Conservation (phyloP, 2,888 invertebrate genomes). For the Netelia inedita region DNA sequence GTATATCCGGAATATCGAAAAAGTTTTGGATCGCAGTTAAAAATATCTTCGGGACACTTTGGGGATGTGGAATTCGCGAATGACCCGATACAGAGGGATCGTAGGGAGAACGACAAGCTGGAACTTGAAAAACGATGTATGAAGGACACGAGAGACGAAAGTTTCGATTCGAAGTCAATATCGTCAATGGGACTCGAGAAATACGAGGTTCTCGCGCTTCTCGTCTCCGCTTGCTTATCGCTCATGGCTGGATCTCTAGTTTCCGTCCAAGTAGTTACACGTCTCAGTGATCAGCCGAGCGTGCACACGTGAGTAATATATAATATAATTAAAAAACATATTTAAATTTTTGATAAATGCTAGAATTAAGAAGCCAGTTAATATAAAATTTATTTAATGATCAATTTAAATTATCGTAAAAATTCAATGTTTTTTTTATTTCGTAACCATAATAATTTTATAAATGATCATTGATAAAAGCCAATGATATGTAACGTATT, state of each 20-base stretch:
- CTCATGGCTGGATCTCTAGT: constrained; percentile 69
- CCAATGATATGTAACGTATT: too few species aligned
- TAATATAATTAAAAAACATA: not conserved
- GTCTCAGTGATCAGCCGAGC: constrained; percentile 71
- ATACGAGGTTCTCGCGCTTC: constrained; percentile 75
- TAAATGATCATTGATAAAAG: too few species aligned
- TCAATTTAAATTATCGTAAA: too few species aligned
- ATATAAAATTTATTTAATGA: not conserved
- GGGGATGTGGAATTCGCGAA: constrained; percentile 8
- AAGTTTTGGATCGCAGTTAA: constrained; percentile 45
- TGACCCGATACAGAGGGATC: constrained; percentile 9
- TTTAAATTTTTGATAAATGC: not conserved
- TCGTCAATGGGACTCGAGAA: constrained; percentile 73
- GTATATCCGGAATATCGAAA: constrained; percentile 62
- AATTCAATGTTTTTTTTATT: too few species aligned
- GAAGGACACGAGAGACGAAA: constrained; percentile 25
- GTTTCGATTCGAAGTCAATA: constrained; percentile 49
- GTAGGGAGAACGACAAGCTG: constrained; percentile 17
- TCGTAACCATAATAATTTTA: too few species aligned
- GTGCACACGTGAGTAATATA: constrained; percentile 73
- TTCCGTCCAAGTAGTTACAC: constrained; percentile 66
- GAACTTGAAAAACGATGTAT: constrained; percentile 15
- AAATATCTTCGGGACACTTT: constrained; percentile 34
- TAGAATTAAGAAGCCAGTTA: not conserved
- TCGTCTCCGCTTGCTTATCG: constrained; percentile 72